Conservation (phyloP, 2,888 invertebrate genomes). For the Oligia fasciuncula region DNA sequence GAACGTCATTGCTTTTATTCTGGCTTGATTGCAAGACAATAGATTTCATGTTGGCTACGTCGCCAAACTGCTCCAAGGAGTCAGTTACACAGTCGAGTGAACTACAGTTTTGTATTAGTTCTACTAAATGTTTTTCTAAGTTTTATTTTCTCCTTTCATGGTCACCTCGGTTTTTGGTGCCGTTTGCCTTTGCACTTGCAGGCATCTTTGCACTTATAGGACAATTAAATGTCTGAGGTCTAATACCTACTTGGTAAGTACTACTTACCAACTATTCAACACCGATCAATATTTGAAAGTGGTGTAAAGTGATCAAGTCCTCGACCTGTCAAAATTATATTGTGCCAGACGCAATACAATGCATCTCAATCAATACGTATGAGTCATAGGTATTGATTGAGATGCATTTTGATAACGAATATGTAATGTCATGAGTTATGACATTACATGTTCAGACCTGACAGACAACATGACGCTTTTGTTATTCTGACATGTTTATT, state of each 20-base stretch:
- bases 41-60: conserved; percentile 34
- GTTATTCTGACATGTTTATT: conserved; percentile 28
- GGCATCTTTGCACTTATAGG: neutral
- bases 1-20: conserved; percentile 61
- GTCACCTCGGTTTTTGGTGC: neutral
- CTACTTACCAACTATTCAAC: neutral
- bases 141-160: neutral
- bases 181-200: neutral
- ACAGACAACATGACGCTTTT: conserved; percentile 25
- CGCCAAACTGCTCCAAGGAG: conserved; percentile 10
- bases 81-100: neutral
- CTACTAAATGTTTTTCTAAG: neutral
- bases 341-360: neutral
- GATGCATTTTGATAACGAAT: too few relatives aligned
- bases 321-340: conserved; percentile 4
- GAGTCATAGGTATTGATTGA: neutral
- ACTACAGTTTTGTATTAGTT: neutral
- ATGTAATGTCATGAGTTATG: neutral
- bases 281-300: neutral
- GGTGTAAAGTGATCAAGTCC: neutral
- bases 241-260: too few relatives aligned
- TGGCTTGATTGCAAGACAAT: conserved; percentile 33
- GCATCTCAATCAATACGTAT: conserved; percentile 20
- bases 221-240: neutral
- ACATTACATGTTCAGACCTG: conserved; percentile 5